Conservation (phyloP, 2,888 invertebrate species). For the Eledone cirrhosa region DNA sequence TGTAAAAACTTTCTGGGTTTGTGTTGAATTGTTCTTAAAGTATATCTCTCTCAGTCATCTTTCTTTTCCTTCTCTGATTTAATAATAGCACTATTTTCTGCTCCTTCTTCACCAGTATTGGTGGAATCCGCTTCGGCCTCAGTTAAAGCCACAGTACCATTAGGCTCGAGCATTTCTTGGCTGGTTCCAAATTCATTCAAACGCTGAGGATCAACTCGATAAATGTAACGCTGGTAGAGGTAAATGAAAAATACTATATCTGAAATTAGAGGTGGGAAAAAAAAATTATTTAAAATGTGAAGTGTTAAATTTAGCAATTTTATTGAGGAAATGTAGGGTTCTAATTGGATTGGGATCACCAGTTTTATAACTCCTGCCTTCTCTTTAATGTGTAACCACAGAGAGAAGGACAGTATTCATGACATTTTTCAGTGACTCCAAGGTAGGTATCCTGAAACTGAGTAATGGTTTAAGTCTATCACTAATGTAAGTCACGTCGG, state of each 20-base stretch:
- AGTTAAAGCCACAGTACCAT: slow-evolving; percentile 39
- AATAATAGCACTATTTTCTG: slow-evolving; percentile 26
- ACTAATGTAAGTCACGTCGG: too few relatives aligned
- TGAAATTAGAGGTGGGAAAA: slow-evolving; percentile 65
- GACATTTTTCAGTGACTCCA: too few relatives aligned
- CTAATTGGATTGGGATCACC: too few relatives aligned
- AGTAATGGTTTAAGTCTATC: too few relatives aligned
- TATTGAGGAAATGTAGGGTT: too few relatives aligned
- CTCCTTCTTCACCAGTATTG: slow-evolving; percentile 27
- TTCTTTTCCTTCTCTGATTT: slow-evolving; percentile 53
- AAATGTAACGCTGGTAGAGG: slow-evolving; percentile 98
- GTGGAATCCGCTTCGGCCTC: slow-evolving; percentile 27
- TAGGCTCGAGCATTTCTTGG: slow-evolving; percentile 81
- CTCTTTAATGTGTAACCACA: too few relatives aligned
- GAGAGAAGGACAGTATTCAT: too few relatives aligned
- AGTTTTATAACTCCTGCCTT: too few relatives aligned
- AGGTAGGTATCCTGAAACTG: too few relatives aligned
- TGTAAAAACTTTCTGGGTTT: too few relatives aligned
- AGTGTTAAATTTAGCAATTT: too few relatives aligned
- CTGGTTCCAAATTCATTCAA: slow-evolving; percentile 99
- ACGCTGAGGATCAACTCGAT: slow-evolving; percentile 92
- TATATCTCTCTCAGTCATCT: slow-evolving; percentile 41
- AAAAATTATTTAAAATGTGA: not conserved
- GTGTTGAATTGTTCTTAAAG: not conserved
- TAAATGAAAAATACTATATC: slow-evolving; percentile 99